Evolutionary conservation across 2,797 vertebrate genomes (phyloP).

Genomic region (Chelonia mydas): DNA sequence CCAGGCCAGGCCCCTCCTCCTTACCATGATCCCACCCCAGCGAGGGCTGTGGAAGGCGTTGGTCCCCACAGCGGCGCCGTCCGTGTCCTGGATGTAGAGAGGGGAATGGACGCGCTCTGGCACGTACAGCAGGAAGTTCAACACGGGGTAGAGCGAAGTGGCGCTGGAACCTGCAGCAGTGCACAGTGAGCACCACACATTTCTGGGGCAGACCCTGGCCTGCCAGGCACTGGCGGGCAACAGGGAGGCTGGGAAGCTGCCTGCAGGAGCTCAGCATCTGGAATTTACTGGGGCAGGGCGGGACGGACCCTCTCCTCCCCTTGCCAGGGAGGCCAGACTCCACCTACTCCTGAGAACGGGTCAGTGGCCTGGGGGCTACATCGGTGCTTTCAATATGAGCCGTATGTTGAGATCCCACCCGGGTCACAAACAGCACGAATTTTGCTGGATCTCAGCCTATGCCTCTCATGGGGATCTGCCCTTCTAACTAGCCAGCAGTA

Average conservation of each 20-base stretch:
- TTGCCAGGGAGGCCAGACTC: background rate
- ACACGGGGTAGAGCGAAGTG: constrained; percentile 92
- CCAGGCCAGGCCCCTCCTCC: accelerated
- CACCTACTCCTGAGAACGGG: background rate
- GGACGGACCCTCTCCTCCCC: background rate
- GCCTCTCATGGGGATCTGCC: accelerated
- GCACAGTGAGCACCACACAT: background rate
- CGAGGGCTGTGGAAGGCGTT: constrained; percentile 98
- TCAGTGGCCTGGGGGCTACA: background rate
- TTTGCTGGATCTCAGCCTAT: background rate
- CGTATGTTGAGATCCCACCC: background rate
- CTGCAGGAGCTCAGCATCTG: accelerated
- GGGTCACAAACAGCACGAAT: accelerated
- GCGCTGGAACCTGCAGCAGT: constrained; percentile 90
- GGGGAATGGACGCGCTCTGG: constrained; percentile 93
- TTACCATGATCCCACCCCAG: constrained; percentile 98
- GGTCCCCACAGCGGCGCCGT: constrained; percentile 85
- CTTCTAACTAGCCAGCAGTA: background rate
- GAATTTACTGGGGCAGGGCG: background rate
- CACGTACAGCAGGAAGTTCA: constrained; percentile 96
- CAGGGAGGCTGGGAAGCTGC: accelerated
- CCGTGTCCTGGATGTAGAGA: constrained; percentile 90
- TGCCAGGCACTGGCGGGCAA: background rate
- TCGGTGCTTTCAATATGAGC: background rate
- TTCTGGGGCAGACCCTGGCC: no score